Evolutionary conservation across 2,888 invertebrate genomes (phyloP), one percentile per base, ranked within the genome.

Genomic region (Malacosoma neustria): DNA sequence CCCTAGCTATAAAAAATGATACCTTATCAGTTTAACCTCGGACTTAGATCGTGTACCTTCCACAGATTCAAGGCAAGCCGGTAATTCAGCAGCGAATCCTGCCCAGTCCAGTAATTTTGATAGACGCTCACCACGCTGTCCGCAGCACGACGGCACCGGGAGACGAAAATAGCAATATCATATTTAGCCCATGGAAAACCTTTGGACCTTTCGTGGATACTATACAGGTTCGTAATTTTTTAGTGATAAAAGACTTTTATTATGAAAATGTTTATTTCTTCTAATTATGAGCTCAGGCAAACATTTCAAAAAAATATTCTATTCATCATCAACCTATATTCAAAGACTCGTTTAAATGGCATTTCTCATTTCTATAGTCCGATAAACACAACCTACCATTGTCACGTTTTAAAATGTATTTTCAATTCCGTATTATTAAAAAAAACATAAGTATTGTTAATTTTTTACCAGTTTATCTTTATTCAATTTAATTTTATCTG

Each of bases 121-220:
- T 85, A 37, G 79, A 84, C 39, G 53, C 58, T 6, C 80, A 79
- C 0, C 63, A 69, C 12, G 51, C 36, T 15, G 58, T 57, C 22
- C 55, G 68, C 12, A 68, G 66, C 46, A 71, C 74, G 1, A 42
- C 66, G 0, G 49, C 59, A 2, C 72, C 80, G 1, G 66, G 66
- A 1, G 84, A 84, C 33, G 85, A 85, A 38, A 84, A 79, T 48
- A 82, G 58, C 55, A 84, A 84, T 47, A 84, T 85, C 30, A 85
- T 85, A 42, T 85, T 85, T 52, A 85, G 85, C 39, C 85, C 85
- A 0, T 85, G 85, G 85, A 85, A 85, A 52, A 74, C 84, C 0
- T 84, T 84, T 38, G 85, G 85, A 3, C 85, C 85, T 34, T 85
- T 82, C 32, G 82, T 85, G 11, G 85, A 85, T 43, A 82, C 75